Base-by-base conservation (phyloP, 2,888 invertebrate species). In the Pantelozetes paolii region DNA sequence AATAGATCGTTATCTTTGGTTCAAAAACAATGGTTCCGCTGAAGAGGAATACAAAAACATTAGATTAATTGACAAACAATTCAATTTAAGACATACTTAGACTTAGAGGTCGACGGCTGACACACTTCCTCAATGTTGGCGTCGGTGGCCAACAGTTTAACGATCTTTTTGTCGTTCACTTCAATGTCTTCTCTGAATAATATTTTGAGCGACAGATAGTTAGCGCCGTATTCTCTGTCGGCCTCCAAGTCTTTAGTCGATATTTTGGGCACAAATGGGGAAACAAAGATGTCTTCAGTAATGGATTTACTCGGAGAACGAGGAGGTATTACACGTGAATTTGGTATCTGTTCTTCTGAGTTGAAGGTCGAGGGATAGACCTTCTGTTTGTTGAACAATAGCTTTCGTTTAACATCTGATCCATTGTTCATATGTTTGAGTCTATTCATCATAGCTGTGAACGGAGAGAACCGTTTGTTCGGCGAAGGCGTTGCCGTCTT, bases 351-450 rank as follows among this genome's bases (percentile, higher is more conserved):
- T 64, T 64, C 64, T 13, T 64, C 64, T n/a, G 64, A 64, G 26
- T 64, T 64, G 36, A 64, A 64, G 13, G 64, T 64, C 64, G 64
- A 64, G 18, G 64, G 64, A 64, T 64, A 64, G 64, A 64, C 64
- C 64, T 64, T 64, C 26, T 64, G 64, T 64, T 64, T 64, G 64
- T 64, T 64, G 36, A 64, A 64, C n/a, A 64, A n/a, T 2, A 64
- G 36, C 36, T 64, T 64, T 64, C 64, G 64, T 18, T 64, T 64
- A 9, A 64, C 64, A 64, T 64, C 64, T 6, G 64, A 64, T 2
- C 64, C 64, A n/a, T 64, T 36, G 8, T 36, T 64, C 5, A 64
- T 9, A 6, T 9, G 2, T 36, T 64, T 64, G 11, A 64, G 36
- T 36, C 64, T 64, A 8, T 64, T 36, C 64, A 64, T 64, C 64